Evolutionary conservation across 2,113 vertebrate genomes (phyloP).

Genomic region (Myrmecobius fasciatus): DNA sequence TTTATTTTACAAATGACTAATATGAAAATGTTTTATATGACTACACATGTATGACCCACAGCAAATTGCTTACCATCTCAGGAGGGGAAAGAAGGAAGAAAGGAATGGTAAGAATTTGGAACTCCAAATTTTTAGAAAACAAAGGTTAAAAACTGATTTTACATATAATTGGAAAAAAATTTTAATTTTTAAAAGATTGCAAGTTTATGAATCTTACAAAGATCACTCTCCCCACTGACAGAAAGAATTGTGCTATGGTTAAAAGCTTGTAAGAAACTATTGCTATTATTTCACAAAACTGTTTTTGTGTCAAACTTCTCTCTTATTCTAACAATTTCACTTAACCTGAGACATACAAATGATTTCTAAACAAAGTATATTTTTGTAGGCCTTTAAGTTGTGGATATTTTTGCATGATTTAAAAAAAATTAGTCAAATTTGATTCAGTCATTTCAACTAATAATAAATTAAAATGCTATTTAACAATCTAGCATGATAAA

Average conservation of each 20-base stretch:
- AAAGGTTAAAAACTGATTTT: background rate
- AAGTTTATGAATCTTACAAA: constrained; percentile 4
- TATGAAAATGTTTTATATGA: background rate
- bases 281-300: background rate
- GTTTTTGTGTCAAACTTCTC: constrained; percentile 11
- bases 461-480: constrained; percentile 51
- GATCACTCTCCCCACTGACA: background rate
- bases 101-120: background rate
- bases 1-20: background rate
- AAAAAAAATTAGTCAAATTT: constrained; percentile 1
- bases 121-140: background rate
- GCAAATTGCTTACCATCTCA: background rate
- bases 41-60: background rate
- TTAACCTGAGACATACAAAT: constrained; percentile 38
- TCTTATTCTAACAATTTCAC: constrained; percentile 35
- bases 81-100: background rate
- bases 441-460: constrained; percentile 47
- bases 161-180: too few relatives aligned
- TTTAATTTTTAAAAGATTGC: background rate
- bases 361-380: constrained; percentile 44
- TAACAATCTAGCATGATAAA: constrained; percentile 38
- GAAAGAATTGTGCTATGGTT: constrained; percentile 5
- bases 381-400: constrained; percentile 16
- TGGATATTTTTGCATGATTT: constrained; percentile 23
- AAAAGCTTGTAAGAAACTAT: constrained; percentile 41